These are phyloP conservation scores for Platycheirus albimanus DNA, from an alignment of 2,888 invertebrate species.

Conservation along the genomic window DNA sequence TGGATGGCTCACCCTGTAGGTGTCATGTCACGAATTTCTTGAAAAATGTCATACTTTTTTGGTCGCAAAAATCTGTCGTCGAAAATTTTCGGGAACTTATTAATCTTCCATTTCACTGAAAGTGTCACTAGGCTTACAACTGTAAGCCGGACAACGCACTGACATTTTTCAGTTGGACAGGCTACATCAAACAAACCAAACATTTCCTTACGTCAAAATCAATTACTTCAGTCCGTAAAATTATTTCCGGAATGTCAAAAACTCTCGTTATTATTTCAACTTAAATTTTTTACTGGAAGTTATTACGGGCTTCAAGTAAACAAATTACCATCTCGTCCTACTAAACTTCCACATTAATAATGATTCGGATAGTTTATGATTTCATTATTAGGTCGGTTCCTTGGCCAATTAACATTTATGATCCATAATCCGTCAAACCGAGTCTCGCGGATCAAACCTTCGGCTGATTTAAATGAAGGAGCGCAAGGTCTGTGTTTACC, in stretches of 20 bases:
- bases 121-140: too few relatives aligned
- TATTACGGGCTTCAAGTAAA: conserved; percentile 5
- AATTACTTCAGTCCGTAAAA: too few relatives aligned
- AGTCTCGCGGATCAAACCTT: conserved; percentile 19
- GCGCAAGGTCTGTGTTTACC: conserved; percentile 49
- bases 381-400: conserved; percentile 52
- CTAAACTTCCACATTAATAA: conserved; percentile 17
- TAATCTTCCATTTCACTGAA: too few relatives aligned
- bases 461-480: conserved; percentile 41
- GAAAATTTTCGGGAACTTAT: too few relatives aligned
- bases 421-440: conserved; percentile 49
- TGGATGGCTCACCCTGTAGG: too few relatives aligned
- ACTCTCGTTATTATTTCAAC: not conserved
- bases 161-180: too few relatives aligned
- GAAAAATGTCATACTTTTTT: too few relatives aligned
- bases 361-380: conserved; percentile 36
- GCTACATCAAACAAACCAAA: too few relatives aligned
- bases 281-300: not conserved
- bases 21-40: too few relatives aligned
- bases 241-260: not conserved
- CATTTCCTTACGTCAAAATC: too few relatives aligned
- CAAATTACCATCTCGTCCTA: not conserved
- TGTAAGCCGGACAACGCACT: too few relatives aligned
- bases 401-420: conserved; percentile 63
- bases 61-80: too few relatives aligned